Evolutionary conservation across 2,888 invertebrate species (phyloP).

Genomic region (Acanthosoma haemorrhoidale): DNA sequence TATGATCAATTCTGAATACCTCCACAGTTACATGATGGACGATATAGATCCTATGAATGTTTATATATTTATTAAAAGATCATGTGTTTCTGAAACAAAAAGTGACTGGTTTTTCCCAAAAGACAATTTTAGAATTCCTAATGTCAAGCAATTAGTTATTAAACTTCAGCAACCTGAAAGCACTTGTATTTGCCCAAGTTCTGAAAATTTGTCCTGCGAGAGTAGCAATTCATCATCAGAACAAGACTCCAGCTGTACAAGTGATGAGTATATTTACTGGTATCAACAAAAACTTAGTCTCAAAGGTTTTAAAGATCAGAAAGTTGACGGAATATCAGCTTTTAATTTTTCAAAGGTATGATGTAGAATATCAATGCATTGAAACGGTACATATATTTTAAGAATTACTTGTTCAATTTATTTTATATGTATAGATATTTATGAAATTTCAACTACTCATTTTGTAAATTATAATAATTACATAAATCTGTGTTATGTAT

Average conservation of each 20-base stretch:
- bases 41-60: background rate
- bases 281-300: background rate
- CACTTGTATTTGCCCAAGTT: background rate
- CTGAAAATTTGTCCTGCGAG: background rate
- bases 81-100: background rate
- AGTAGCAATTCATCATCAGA: background rate
- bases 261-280: background rate
- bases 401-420: no score
- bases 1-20: background rate
- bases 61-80: background rate
- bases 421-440: no score
- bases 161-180: background rate
- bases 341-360: no score
- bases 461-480: no score
- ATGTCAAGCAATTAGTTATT: background rate
- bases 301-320: background rate
- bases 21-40: background rate
- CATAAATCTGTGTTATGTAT: no score
- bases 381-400: no score
- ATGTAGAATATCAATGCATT: no score
- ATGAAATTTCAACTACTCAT: no score
- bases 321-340: conserved; percentile 11
- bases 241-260: background rate
- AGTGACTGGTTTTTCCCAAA: background rate
- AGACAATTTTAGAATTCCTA: background rate